Percentiles rank a stretch among this genome's conserved stretches.
Conservation (phyloP, 2,113 vertebrate species). For the Tenrec ecaudatus region DNA sequence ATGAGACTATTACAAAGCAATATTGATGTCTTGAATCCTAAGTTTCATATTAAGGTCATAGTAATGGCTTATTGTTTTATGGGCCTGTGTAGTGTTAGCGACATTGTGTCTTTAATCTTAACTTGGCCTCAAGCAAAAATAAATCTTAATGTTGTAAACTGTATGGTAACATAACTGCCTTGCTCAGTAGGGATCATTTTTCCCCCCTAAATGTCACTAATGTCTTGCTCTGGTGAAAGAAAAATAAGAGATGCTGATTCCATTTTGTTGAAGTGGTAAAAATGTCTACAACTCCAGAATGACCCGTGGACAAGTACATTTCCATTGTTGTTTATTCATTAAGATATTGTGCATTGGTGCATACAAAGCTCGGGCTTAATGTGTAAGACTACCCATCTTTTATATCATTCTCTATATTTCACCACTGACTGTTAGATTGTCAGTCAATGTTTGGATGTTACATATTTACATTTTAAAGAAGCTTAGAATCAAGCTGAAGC, state of each 20-base stretch:
- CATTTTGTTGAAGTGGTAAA: constrained; percentile 71
- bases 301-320: constrained; percentile 42
- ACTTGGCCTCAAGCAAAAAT: constrained; percentile 87
- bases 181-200: constrained; percentile 85
- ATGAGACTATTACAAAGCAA: constrained; percentile 81
- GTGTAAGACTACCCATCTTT: not conserved
- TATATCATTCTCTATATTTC: not conserved
- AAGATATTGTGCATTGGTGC: not conserved
- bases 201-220: constrained; percentile 83
- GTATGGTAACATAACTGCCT: constrained; percentile 86
- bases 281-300: constrained; percentile 57
- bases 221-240: constrained; percentile 71
- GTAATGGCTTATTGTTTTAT: constrained; percentile 89
- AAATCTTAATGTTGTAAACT: constrained; percentile 88
- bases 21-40: constrained; percentile 86
- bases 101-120: constrained; percentile 88
- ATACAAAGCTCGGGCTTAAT: not conserved
- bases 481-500: not conserved
- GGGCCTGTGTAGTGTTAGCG: constrained; percentile 82
- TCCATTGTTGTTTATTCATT: constrained; percentile 59
- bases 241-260: constrained; percentile 60
- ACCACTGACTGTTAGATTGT: constrained; percentile 36
- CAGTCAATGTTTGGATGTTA: constrained; percentile 15
- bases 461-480: constrained; percentile 24
- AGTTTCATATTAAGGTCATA: constrained; percentile 88